These are phyloP conservation scores for Streptopelia turtur DNA, from an alignment of 2,797 vertebrate species.

Conservation along the genomic window DNA sequence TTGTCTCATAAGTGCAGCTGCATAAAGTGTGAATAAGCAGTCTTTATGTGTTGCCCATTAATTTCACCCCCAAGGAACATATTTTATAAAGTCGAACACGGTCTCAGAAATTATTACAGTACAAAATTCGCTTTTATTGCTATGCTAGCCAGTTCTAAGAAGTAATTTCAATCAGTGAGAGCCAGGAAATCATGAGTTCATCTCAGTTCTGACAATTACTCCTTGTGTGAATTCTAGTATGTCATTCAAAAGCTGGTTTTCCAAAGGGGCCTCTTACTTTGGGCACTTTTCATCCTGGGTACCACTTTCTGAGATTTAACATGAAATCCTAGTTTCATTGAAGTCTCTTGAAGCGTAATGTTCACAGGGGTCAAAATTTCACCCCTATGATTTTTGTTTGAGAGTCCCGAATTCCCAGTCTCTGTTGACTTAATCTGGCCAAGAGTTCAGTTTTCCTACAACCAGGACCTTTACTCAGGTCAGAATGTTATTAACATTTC, in stretches of 20 bases:
- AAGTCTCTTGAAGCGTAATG: background rate
- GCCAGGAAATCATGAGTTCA: conserved; percentile 42
- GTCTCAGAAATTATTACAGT: background rate
- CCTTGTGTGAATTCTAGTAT: background rate
- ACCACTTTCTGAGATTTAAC: background rate
- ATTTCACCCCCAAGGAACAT: conserved; percentile 36
- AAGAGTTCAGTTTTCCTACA: background rate
- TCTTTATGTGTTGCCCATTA: conserved; percentile 31
- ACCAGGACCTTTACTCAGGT: background rate
- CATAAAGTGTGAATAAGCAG: conserved; percentile 40
- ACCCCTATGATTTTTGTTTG: background rate
- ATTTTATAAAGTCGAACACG: conserved; percentile 6
- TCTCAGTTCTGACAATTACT: conserved; percentile 12
- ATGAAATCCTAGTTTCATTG: background rate
- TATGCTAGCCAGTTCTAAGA: background rate
- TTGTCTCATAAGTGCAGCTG: conserved; percentile 14
- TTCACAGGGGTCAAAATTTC: background rate
- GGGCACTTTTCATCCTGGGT: background rate
- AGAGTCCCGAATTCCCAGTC: background rate
- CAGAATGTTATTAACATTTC: background rate
- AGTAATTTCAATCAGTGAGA: background rate
- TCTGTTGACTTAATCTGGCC: background rate
- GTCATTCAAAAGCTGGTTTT: background rate
- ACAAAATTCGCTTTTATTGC: conserved; percentile 37
- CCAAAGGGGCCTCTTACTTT: background rate